phyloP scores from a whole-genome alignment of 2,888 invertebrate species.

The Drosophila dives region DNA sequence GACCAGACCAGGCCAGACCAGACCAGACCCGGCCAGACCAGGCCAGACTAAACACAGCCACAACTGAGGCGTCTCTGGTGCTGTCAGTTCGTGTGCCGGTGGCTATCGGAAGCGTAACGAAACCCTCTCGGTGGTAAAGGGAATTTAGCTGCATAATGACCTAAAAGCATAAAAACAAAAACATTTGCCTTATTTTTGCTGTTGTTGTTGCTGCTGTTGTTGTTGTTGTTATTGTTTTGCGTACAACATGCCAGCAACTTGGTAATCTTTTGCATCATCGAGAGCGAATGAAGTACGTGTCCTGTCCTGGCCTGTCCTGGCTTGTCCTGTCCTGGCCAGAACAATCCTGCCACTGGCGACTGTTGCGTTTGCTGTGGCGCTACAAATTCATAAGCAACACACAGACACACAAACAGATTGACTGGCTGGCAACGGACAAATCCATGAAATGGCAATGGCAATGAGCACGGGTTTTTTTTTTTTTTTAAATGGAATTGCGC shows the following conservation, averaged over 20 bases:
- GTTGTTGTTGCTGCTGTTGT: conserved; percentile 4
- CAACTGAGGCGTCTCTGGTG: conserved; percentile 58
- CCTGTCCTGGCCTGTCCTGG: conserved; percentile 6
- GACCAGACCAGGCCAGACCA: neutral
- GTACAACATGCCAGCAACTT: conserved; percentile 69
- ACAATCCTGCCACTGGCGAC: conserved; percentile 42
- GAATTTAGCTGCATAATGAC: conserved; percentile 74
- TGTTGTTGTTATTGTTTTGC: conserved; percentile 17
- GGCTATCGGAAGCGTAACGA: conserved; percentile 53
- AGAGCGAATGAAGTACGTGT: conserved; percentile 75
- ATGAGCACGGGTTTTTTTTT: conserved; percentile 10
- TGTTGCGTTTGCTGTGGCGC: conserved; percentile 60
- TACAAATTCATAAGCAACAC: conserved; percentile 75
- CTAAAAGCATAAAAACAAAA: conserved; percentile 60
- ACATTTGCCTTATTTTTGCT: conserved; percentile 22
- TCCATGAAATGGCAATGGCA: conserved; percentile 33
- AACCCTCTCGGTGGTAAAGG: conserved; percentile 22
- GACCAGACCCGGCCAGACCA: neutral
- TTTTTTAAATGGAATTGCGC: conserved; percentile 13
- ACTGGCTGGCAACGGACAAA: conserved; percentile 38
- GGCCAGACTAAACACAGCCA: conserved; percentile 29
- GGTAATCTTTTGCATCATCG: conserved; percentile 80
- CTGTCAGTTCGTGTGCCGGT: conserved; percentile 62
- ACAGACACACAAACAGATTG: conserved; percentile 21
- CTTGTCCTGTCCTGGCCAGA: conserved; percentile 36